Base-by-base conservation (phyloP, 2,888 invertebrate genomes). In the Ornithoptera priamus region DNA sequence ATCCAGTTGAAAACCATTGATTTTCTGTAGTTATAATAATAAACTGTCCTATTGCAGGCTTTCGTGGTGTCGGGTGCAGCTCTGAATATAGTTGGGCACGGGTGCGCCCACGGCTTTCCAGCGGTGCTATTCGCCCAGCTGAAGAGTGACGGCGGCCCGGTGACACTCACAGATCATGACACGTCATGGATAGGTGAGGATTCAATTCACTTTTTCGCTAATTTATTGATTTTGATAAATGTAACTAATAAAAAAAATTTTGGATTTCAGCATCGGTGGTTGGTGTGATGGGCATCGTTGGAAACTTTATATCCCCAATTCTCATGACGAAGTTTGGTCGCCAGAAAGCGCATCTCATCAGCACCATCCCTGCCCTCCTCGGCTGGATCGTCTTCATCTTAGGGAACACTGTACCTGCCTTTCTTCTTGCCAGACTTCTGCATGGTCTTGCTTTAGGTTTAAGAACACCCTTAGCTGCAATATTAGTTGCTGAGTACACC, bases 301-400 rank as follows among this genome's bases (percentile, higher is more conserved):
- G 92, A 1, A 92, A 92, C 83, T 90, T 92, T 78, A 81, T 92
- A 67, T 90, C 92, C 0, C 92, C 92, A 6, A 76, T 93, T 6
- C 78, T 94, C 67, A 94, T 94, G 93, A 94, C 94, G 61, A 88
- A 86, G 68, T 88, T 92, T 69, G 95, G 95, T 0, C 88, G 95
- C 20, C 94, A 93, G 79, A 88, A 88, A 36, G 92, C 94, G 3
- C 93, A 94, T 67, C 85, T 94, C 46, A 80, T 94, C 68, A 84
- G 85, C 72, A 92, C 92, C 10, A 69, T 92, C 12, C 92, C 92
- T 39, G 92, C 94, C 4, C 83, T 94, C 1, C 80, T 94, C 10
- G 93, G 93, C 69, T 92, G 92, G 92, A 80, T 92, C 39, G 83
- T 87, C 53, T 91, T 92, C 78, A 79, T 90, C 65, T 75, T 90